Conservation (phyloP, 2,797 vertebrate species). For the Smutsia gigantea region DNA sequence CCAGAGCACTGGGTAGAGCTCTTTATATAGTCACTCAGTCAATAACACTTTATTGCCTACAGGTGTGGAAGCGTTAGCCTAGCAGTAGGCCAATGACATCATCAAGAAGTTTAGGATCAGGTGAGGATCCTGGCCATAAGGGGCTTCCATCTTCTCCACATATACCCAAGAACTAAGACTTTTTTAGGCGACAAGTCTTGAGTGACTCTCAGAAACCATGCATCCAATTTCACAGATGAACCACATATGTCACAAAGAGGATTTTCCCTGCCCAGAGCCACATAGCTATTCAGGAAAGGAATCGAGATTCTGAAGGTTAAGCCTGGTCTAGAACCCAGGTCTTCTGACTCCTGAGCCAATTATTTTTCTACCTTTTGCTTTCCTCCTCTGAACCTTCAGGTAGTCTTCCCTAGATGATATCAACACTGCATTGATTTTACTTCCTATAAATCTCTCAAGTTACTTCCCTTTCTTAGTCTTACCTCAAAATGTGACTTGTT, state of each 20-base stretch:
- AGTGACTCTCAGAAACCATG: background rate
- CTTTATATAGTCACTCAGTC: no score
- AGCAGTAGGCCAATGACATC: no score
- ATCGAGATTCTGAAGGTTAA: background rate
- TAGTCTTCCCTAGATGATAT: background rate
- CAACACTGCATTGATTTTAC: background rate
- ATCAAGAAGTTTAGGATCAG: no score
- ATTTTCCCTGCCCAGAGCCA: constrained; percentile 37
- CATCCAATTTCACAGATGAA: background rate
- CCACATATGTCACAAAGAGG: background rate
- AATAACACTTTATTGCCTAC: no score
- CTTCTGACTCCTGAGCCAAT: background rate
- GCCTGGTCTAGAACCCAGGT: background rate
- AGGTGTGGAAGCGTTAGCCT: no score
- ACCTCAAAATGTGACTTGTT: constrained; percentile 1
- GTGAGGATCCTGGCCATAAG: no score
- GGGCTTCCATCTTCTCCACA: no score
- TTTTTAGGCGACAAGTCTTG: background rate
- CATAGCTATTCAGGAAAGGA: constrained; percentile 34
- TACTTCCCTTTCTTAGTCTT: background rate
- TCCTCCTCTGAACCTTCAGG: background rate
- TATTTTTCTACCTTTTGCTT: background rate
- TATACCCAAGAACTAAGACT: background rate
- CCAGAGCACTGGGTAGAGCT: no score
- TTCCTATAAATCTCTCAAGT: background rate